These are phyloP conservation scores for Delphinapterus leucas DNA, from an alignment of 2,113 vertebrate genomes.

Conservation along the genomic window DNA sequence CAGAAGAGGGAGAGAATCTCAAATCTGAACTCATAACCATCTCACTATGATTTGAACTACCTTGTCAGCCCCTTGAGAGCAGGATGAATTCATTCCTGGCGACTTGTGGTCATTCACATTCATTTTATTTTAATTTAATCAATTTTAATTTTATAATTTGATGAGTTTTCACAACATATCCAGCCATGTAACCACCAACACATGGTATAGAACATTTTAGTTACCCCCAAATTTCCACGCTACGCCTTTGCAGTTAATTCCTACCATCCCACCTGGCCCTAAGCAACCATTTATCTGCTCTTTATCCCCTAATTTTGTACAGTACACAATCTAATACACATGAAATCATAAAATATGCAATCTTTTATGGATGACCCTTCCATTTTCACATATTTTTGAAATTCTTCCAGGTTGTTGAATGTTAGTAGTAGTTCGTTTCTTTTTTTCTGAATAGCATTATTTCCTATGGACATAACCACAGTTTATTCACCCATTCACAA, in stretches of 20 bases:
- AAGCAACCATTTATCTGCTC: not conserved
- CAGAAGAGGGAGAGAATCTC: not conserved
- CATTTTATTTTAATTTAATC: not conserved
- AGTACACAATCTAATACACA: not conserved
- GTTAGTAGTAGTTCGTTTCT: not conserved
- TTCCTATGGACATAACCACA: not conserved
- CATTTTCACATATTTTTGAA: not conserved
- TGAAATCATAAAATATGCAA: not conserved
- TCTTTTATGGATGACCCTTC: not conserved
- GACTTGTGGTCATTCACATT: not conserved
- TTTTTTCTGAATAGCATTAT: not conserved
- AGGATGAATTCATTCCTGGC: not conserved
- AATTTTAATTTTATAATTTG: not conserved
- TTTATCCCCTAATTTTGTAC: not conserved
- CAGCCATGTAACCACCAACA: not conserved
- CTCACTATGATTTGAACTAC: not conserved
- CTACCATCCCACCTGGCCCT: no score
- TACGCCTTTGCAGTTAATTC: not conserved
- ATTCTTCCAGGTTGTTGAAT: not conserved
- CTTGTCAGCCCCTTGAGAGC: not conserved
- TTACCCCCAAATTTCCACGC: not conserved
- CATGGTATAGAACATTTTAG: not conserved
- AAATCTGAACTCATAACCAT: not conserved
- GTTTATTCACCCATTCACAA: not conserved
- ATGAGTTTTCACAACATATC: not conserved